These are phyloP conservation scores for Rhynchotus rufescens DNA, from an alignment of 2,797 vertebrate species.

Conservation along the genomic window DNA sequence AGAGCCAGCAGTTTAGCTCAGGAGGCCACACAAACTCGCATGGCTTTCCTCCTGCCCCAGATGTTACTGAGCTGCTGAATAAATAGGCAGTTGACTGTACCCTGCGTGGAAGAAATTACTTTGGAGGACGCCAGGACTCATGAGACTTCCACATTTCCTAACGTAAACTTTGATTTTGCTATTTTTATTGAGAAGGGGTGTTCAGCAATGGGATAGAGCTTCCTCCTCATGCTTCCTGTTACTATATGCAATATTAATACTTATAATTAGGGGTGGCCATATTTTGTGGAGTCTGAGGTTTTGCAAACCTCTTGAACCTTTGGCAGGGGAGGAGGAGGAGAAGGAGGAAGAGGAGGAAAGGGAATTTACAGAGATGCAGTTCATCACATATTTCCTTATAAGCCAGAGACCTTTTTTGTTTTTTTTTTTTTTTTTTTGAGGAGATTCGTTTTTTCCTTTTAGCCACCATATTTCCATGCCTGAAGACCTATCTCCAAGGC, in stretches of 20 bases:
- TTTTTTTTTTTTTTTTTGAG: neutral
- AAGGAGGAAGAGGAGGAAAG: neutral
- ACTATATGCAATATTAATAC: neutral
- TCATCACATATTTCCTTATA: neutral
- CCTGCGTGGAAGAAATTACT: slow-evolving; percentile 42
- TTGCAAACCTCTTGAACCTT: slow-evolving; percentile 29
- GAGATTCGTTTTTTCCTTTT: neutral
- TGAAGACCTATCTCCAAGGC: neutral
- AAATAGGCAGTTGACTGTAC: slow-evolving; percentile 37
- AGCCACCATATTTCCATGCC: neutral
- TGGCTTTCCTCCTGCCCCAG: neutral
- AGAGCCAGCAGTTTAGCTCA: neutral
- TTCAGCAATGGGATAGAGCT: neutral
- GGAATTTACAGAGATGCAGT: neutral
- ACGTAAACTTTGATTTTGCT: slow-evolving; percentile 25
- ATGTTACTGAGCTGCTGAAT: slow-evolving; percentile 7
- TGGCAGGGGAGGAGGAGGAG: neutral
- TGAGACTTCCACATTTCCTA: neutral
- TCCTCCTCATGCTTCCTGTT: slow-evolving; percentile 24
- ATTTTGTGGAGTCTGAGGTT: slow-evolving; percentile 39
- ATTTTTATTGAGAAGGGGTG: neutral
- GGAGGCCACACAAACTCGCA: neutral
- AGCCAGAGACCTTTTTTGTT: neutral
- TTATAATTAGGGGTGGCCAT: slow-evolving; percentile 8
- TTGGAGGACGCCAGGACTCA: neutral